Percentiles rank a stretch among this genome's conserved stretches.
phyloP scores from a whole-genome alignment of 1,140 invertebrate species.

The Zaprionus nigranus region DNA sequence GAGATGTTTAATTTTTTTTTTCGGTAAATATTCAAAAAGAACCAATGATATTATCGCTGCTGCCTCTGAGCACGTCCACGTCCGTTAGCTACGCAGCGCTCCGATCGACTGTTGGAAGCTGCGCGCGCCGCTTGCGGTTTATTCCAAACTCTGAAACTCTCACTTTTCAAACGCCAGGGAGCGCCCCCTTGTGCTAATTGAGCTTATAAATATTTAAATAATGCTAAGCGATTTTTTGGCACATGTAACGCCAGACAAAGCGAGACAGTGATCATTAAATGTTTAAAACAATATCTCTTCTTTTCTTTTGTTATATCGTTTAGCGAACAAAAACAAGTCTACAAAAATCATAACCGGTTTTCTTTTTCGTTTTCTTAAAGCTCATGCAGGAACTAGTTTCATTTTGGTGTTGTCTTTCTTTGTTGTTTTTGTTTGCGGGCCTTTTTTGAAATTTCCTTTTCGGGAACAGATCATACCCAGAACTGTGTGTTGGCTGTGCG shows the following conservation, averaged over 20 bases:
- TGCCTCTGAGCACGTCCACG: slow-evolving; percentile 36
- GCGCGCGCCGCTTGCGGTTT: slow-evolving; percentile 38
- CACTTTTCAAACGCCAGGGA: slow-evolving; percentile 70
- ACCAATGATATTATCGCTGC: background rate
- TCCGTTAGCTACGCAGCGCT: slow-evolving; percentile 51
- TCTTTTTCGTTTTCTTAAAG: slow-evolving; percentile 38
- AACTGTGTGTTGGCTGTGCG: slow-evolving; percentile 37
- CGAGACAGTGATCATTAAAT: slow-evolving; percentile 1
- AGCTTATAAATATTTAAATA: slow-evolving; percentile 71
- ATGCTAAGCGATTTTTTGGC: slow-evolving; percentile 62
- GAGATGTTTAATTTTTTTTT: slow-evolving; percentile 22
- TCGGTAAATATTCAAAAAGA: slow-evolving; percentile 12
- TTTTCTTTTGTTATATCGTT: slow-evolving; percentile 13
- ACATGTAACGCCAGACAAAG: slow-evolving; percentile 58
- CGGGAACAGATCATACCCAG: slow-evolving; percentile 75
- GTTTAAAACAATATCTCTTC: slow-evolving; percentile 13
- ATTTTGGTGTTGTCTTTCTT: slow-evolving; percentile 59
- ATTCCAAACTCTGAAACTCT: slow-evolving; percentile 57
- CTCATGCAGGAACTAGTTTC: slow-evolving; percentile 74
- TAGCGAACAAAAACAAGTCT: slow-evolving; percentile 58
- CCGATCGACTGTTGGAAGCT: slow-evolving; percentile 61
- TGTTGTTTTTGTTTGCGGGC: slow-evolving; percentile 24
- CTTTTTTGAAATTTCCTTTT: slow-evolving; percentile 71
- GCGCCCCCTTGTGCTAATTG: slow-evolving; percentile 58
- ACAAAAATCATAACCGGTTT: slow-evolving; percentile 74